Conservation (phyloP, 2,888 invertebrate genomes). For the Chaetoderma sp. region DNA sequence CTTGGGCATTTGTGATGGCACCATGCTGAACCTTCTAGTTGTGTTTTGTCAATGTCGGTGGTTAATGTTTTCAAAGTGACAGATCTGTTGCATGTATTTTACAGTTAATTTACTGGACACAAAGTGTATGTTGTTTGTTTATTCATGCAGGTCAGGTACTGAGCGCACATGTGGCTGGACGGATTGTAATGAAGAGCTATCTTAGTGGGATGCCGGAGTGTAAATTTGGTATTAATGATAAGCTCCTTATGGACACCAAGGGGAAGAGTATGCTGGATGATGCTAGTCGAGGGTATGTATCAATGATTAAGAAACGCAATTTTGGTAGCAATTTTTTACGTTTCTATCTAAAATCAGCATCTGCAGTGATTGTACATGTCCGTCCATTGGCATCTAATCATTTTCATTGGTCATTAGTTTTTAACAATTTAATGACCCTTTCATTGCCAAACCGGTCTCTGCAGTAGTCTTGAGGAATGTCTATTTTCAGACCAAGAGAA, state of each 20-base stretch:
- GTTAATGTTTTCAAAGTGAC: no score
- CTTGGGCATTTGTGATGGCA: no score
- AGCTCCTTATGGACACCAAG: constrained; percentile 94
- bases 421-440: no score
- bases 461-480: no score
- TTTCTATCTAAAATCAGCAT: not conserved
- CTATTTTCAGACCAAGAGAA: no score
- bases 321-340: constrained; percentile 77
- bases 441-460: no score
- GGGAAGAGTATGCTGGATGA: constrained; percentile 65
- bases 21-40: no score
- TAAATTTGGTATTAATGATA: constrained; percentile 99
- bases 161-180: constrained; percentile 98
- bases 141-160: constrained; percentile 86
- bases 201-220: constrained; percentile 99
- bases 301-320: constrained; percentile 18
- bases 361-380: not conserved
- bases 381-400: not conserved
- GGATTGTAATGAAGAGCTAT: constrained; percentile 99
- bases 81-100: no score
- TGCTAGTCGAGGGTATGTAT: constrained; percentile 46
- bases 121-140: no score
- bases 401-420: no score
- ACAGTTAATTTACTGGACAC: no score
- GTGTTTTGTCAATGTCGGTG: no score